These are phyloP conservation scores for Aldrovandia affinis DNA, from an alignment of 2,797 vertebrate genomes.

Conservation along the genomic window DNA sequence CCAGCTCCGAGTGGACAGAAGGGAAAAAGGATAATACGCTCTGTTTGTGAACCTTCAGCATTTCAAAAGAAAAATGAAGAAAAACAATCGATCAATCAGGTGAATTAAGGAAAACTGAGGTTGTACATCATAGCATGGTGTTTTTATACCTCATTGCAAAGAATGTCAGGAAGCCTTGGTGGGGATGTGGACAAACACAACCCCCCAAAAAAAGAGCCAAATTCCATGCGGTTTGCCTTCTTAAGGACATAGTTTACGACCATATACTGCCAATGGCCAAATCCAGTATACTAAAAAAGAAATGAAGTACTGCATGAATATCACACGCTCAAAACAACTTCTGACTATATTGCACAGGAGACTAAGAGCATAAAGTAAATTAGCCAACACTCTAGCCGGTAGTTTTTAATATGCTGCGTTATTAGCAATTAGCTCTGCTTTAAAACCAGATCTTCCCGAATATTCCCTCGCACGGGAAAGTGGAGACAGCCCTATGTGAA, in stretches of 20 bases:
- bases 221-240: not conserved
- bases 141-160: not conserved
- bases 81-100: not conserved
- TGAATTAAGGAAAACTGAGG: slow-evolving; percentile 7
- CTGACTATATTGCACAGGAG: not conserved
- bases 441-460: slow-evolving; percentile 48
- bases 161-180: not conserved
- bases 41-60: not conserved
- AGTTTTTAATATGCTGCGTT: slow-evolving; percentile 43
- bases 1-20: slow-evolving; percentile 8
- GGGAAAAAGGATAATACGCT: slow-evolving; percentile 19
- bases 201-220: not conserved
- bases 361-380: slow-evolving; percentile 36
- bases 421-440: slow-evolving; percentile 47
- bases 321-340: not conserved
- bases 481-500: not conserved
- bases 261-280: not conserved
- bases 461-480: not conserved
- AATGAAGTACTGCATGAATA: not conserved
- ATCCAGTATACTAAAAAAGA: not conserved
- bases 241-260: not conserved
- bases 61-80: not conserved
- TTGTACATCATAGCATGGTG: not conserved
- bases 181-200: not conserved
- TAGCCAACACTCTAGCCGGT: slow-evolving; percentile 36